Evolutionary conservation across 2,797 vertebrate genomes (phyloP), one percentile per base, ranked within the genome.

Genomic region (Microctenopoma steveboyesi): DNA sequence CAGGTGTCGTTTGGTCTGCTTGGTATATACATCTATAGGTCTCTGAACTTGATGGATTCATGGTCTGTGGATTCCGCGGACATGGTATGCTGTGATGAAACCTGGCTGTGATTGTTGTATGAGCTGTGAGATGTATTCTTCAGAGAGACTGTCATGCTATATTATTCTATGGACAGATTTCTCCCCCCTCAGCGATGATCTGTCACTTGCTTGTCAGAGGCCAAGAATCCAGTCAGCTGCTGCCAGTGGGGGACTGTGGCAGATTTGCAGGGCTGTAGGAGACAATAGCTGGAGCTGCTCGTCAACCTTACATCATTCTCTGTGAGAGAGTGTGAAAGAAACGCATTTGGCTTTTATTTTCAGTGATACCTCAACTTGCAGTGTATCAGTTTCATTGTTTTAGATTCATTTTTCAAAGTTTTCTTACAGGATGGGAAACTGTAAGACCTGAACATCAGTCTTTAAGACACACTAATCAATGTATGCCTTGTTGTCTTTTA

Each of bases 221-320:
- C 35, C 7, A 65, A 60, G 78, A 65, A 79, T 79, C 82, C 81
- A 80, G 79, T 86, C 82, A 83, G 70, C 79, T 33, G n/a, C 69
- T 66, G 85, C 79, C 78, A 51, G 58, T 81, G 45, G 75, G 81
- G 62, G 64, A 80, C 75, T 64, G 14, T 46, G 74, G 78, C 71
- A 83, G 82, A 86, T 86, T 88, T 86, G 82, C 70, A 81, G 65
- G 65, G 77, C 69, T 89, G 87, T 80, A 76, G 72, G 78, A 88
- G 85, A 83, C 80, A 81, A 83, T 78, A 67, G 76, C 80, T 75
- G 60, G 72, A 84, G 72, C 77, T 75, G 64, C 65, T 82, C 75
- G 81, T 87, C 78, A 84, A 82, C 64, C 74, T 87, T 73, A 71
- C 73, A 82, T 86, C 76, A 66, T 39, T 78, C 59, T 71, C 51